These are phyloP conservation scores for Bibio marci DNA, from an alignment of 2,888 invertebrate genomes.

Conservation along the genomic window DNA sequence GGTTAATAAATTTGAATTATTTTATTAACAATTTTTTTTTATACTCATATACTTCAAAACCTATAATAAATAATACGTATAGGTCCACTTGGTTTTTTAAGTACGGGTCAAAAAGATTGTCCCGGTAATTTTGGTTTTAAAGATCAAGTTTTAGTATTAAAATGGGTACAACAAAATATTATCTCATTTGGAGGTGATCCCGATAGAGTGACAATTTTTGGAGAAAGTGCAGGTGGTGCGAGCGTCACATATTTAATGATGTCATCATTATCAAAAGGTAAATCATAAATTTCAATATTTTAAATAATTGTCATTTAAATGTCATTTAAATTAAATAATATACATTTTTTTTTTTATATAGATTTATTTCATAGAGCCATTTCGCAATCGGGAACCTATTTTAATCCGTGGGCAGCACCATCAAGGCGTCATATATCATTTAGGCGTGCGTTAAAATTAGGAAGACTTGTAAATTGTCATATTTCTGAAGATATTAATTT, in stretches of 20 bases:
- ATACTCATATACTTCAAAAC: conserved; percentile 33
- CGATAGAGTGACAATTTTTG: conserved; percentile 45
- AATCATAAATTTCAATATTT: not conserved
- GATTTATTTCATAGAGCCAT: conserved; percentile 55
- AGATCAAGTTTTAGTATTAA: conserved; percentile 42
- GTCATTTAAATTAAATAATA: not conserved
- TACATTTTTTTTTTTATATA: conserved; percentile 16
- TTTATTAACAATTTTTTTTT: not conserved
- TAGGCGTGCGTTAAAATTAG: conserved; percentile 40
- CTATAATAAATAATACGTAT: too few relatives aligned
- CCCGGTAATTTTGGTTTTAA: conserved; percentile 53
- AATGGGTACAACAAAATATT: conserved; percentile 44
- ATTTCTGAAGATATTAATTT: conserved; percentile 28
- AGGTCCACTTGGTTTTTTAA: conserved; percentile 50
- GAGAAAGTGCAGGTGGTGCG: conserved; percentile 52
- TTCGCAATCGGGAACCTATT: conserved; percentile 55
- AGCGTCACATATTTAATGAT: conserved; percentile 53
- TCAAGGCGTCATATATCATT: conserved; percentile 39
- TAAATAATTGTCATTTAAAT: too few relatives aligned
- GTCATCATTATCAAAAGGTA: conserved; percentile 31
- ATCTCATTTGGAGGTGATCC: conserved; percentile 44
- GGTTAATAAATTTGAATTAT: too few relatives aligned
- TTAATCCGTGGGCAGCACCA: conserved; percentile 49
- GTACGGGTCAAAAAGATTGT: conserved; percentile 42
- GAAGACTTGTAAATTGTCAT: conserved; percentile 41